Evolutionary conservation across 2,888 invertebrate species (phyloP).

Genomic region (Dione vanillae): DNA sequence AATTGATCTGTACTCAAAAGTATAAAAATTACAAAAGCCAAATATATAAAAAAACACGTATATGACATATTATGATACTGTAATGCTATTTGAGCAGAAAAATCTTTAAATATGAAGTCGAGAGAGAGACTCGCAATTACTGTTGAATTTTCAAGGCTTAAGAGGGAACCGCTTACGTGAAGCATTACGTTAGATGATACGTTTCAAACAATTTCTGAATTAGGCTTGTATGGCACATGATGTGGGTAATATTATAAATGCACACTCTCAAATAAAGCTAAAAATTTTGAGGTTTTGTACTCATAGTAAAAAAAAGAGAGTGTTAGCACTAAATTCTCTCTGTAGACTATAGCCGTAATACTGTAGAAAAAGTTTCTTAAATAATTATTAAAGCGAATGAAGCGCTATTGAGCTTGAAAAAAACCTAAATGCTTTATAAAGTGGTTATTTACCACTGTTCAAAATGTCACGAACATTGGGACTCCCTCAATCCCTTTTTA

Average conservation of each 20-base stretch:
- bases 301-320: neutral
- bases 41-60: neutral
- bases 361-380: neutral
- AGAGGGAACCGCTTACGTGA: neutral
- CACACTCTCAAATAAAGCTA: no score
- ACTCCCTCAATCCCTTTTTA: no score
- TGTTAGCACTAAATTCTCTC: neutral
- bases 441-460: no score
- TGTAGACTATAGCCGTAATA: neutral
- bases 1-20: neutral
- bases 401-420: no score
- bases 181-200: neutral
- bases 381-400: neutral
- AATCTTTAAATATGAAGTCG: neutral
- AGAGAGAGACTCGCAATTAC: slow-evolving; percentile 6
- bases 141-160: neutral
- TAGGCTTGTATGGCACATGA: neutral
- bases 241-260: neutral
- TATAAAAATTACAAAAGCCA: neutral
- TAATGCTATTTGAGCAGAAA: slow-evolving; percentile 7
- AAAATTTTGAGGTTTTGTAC: no score
- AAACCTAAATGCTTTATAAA: no score
- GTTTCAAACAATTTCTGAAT: neutral
- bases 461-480: no score
- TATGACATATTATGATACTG: neutral